These are phyloP conservation scores for Epicampocera succincta DNA, from an alignment of 2,888 invertebrate genomes.

Conservation along the genomic window DNA sequence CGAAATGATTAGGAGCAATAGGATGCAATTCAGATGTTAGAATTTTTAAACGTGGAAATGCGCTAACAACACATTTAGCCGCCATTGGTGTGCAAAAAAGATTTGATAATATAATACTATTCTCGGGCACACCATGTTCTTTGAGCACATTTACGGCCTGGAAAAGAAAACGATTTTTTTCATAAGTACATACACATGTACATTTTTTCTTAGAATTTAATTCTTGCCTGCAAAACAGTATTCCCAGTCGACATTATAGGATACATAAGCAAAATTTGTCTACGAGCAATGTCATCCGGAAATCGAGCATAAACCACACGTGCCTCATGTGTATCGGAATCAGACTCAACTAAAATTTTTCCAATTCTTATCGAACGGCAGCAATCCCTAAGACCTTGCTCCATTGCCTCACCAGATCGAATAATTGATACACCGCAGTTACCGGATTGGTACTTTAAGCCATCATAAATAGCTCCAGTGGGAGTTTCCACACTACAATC, in stretches of 20 bases:
- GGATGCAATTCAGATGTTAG: constrained; percentile 97
- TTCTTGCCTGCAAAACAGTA: constrained; percentile 90
- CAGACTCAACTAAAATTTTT: constrained; percentile 98
- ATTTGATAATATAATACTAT: constrained; percentile 97
- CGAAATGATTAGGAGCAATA: constrained; percentile 98
- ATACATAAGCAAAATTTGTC: constrained; percentile 97
- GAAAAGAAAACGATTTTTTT: constrained; percentile 75
- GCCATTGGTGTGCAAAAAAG: constrained; percentile 97
- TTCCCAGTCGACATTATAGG: constrained; percentile 99
- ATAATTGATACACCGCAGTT: constrained; percentile 99
- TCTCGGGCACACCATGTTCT: constrained; percentile 96
- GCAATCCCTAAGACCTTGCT: constrained; percentile 96
- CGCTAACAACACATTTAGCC: constrained; percentile 90
- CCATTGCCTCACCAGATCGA: constrained; percentile 97
- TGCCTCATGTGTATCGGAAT: constrained; percentile 97
- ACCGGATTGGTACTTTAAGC: constrained; percentile 96
- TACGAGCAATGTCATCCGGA: constrained; percentile 94
- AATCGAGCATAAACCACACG: constrained; percentile 98
- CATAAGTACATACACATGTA: too few relatives aligned
- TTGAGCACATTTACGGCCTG: constrained; percentile 96
- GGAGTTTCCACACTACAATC: constrained; percentile 96
- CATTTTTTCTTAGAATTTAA: not conserved
- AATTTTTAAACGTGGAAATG: constrained; percentile 95
- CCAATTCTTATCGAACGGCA: constrained; percentile 99
- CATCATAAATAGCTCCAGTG: constrained; percentile 92